Base-by-base conservation (phyloP, 2,797 vertebrate species). In the Macropodus opercularis region DNA sequence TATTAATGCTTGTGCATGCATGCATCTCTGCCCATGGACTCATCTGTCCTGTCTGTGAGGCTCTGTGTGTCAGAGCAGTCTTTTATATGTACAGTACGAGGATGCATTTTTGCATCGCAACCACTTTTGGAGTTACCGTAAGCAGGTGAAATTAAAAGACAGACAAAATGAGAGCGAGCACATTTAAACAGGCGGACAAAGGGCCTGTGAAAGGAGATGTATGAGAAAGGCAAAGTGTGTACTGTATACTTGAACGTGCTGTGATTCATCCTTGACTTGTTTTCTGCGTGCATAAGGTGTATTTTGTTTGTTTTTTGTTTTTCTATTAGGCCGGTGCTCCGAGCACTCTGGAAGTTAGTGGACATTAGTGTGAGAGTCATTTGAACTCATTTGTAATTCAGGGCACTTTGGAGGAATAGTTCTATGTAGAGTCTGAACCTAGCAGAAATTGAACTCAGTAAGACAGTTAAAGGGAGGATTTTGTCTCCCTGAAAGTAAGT, bases 321-420 rank as follows among this genome's bases (percentile, higher is more conserved):
- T 56, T 72, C 64, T 63, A 68, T 70, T 75, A 74, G 57, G 50
- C 65, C 69, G 44, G 27, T 51, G 61, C 57, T 58, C 29, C 40
- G 44, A 52, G 46, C 42, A 17, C 39, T 42, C 43, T 35, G 62
- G 43, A 79, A 76, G 74, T 82, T 71, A 68, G 17, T 11, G 24
- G 44, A 69, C 77, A 85, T 87, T 67, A 74, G 49, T 70, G 56
- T 83, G 55, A 76, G 84, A 68, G 79, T 84, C 66, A 65, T 69
- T 69, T 32, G 27, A 34, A 79, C 69, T 86, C 50, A 79, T 88
- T 87, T 84, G 75, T 71, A 75, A 86, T 86, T 81, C 77, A 69
- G 67, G 78, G 70, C 77, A 75, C 75, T 83, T 76, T 43, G 55
- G 55, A 75, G 61, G 69, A 60, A 44, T 46, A 57, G 49, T 51